phyloP scores from a whole-genome alignment of 2,888 invertebrate genomes.

The Loripinus fragilis region DNA sequence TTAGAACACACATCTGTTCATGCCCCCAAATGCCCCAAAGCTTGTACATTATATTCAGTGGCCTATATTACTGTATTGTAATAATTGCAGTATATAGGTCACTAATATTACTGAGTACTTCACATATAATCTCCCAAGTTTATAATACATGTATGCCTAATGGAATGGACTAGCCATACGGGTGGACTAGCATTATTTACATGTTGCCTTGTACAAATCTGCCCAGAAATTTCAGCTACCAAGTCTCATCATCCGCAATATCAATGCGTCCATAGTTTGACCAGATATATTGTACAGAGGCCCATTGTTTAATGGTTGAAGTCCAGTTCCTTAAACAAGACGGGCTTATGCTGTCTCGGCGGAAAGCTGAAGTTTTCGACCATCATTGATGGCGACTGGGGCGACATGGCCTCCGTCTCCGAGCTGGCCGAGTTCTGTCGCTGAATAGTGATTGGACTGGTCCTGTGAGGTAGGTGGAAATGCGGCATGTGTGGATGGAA shows the following conservation, averaged over 20 bases:
- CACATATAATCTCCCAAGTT: no score
- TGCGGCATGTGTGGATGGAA: neutral
- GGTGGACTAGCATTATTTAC: neutral
- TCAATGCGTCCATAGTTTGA: neutral
- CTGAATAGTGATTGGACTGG: neutral
- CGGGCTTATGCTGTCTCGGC: neutral
- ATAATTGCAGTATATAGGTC: no score
- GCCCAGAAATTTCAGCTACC: neutral
- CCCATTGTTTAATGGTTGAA: neutral
- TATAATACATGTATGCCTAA: no score
- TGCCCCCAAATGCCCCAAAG: no score
- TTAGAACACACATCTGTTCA: no score
- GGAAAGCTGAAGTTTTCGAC: conserved; percentile 2
- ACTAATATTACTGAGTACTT: no score
- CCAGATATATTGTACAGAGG: neutral
- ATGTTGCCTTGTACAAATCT: neutral
- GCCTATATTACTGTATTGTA: no score
- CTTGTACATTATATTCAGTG: no score
- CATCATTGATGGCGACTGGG: neutral
- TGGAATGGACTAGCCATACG: conserved; percentile 9
- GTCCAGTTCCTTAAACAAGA: neutral
- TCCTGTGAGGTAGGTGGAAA: neutral
- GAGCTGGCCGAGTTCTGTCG: neutral
- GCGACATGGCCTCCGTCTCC: neutral
- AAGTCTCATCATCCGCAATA: neutral